These are phyloP conservation scores for Conchocele bisecta DNA, from an alignment of 2,888 invertebrate species.

Conservation along the genomic window DNA sequence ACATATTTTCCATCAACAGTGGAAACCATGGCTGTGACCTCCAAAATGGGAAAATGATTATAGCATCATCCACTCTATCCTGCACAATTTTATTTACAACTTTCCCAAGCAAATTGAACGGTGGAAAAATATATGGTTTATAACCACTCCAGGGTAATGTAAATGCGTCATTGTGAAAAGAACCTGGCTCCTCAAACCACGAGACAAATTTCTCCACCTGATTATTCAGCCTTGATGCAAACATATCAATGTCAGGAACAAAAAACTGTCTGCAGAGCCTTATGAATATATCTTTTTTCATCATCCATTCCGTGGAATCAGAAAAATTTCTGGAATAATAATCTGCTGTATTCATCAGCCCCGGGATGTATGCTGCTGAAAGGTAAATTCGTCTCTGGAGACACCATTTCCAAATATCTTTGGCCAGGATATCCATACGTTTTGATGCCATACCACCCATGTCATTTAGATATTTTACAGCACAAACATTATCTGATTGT, in stretches of 20 bases:
- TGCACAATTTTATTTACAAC: conserved; percentile 38
- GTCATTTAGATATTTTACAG: conserved; percentile 21
- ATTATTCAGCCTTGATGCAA: conserved; percentile 36
- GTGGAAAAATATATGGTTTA: conserved; percentile 49
- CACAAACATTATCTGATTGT: conserved; percentile 20
- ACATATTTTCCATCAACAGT: not conserved
- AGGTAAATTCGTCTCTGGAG: conserved; percentile 26
- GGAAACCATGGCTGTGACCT: not conserved
- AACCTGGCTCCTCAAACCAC: conserved; percentile 43
- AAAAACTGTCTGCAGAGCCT: conserved; percentile 32
- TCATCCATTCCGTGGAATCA: conserved; percentile 48
- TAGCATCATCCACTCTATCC: conserved; percentile 40
- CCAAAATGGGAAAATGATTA: conserved; percentile 46
- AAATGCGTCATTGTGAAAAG: conserved; percentile 39
- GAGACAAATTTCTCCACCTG: conserved; percentile 32
- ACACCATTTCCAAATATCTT: conserved; percentile 28
- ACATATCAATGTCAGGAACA: conserved; percentile 46
- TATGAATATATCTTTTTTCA: conserved; percentile 29
- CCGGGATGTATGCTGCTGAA: conserved; percentile 7
- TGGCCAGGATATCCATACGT: conserved; percentile 21
- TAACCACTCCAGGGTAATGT: conserved; percentile 30
- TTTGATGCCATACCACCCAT: conserved; percentile 27
- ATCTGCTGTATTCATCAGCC: conserved; percentile 34
- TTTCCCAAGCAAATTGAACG: conserved; percentile 41
- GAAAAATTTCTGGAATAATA: conserved; percentile 45